Percentiles rank a stretch among this genome's conserved stretches.
These are phyloP conservation scores for Denticeps clupeoides DNA, from an alignment of 2,797 vertebrate species.

Conservation along the genomic window DNA sequence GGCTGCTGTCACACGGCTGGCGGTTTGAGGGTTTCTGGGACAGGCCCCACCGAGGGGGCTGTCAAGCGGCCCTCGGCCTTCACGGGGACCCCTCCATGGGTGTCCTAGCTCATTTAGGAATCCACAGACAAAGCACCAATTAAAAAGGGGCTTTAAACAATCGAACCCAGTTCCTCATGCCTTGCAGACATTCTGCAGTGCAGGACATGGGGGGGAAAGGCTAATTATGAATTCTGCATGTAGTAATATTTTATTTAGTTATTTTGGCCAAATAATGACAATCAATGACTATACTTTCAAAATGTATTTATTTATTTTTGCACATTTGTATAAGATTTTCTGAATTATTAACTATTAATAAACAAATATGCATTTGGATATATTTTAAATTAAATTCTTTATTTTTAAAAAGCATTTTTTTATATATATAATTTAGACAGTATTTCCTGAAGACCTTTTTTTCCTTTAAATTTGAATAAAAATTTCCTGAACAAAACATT, in stretches of 20 bases:
- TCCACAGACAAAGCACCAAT: slow-evolving; percentile 71
- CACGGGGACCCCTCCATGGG: slow-evolving; percentile 61
- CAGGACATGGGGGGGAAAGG: slow-evolving; percentile 43
- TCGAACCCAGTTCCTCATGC: slow-evolving; percentile 65
- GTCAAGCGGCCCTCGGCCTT: slow-evolving; percentile 64
- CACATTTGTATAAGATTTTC: too few species aligned
- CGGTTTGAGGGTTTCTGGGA: slow-evolving; percentile 69
- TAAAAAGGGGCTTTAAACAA: slow-evolving; percentile 71
- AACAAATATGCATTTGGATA: too few species aligned
- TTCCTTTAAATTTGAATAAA: too few species aligned
- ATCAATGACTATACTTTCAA: too few species aligned
- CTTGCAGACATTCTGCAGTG: slow-evolving; percentile 54
- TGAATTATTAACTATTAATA: too few species aligned
- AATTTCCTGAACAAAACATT: too few species aligned
- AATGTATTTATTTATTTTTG: too few species aligned
- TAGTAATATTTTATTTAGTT: slow-evolving; percentile 40
- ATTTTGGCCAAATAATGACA: neutral
- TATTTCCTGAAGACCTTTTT: too few species aligned
- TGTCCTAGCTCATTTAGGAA: slow-evolving; percentile 70
- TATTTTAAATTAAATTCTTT: too few species aligned
- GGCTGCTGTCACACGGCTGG: slow-evolving; percentile 69
- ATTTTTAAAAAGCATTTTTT: too few species aligned
- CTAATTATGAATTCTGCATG: slow-evolving; percentile 44
- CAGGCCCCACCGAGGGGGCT: slow-evolving; percentile 65
- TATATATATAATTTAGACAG: too few species aligned